These are phyloP conservation scores for Perccottus glenii DNA, from an alignment of 2,113 vertebrate genomes.

Conservation along the genomic window DNA sequence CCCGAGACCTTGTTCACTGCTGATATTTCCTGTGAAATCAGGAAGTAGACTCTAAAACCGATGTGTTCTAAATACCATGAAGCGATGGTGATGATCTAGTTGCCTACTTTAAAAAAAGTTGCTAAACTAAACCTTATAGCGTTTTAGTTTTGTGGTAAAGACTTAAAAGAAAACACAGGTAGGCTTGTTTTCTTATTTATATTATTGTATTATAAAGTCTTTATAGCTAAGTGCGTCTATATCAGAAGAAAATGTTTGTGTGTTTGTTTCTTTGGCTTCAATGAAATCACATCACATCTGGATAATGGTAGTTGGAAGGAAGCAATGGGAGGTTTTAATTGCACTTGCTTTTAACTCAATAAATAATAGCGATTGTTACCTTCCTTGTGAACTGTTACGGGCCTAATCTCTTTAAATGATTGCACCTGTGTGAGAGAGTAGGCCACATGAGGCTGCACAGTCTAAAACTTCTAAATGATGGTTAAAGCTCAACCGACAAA, in stretches of 20 bases:
- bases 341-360: neutral
- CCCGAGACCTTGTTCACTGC: neutral
- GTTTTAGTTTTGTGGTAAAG: too few relatives aligned
- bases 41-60: constrained; percentile 38
- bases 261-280: neutral
- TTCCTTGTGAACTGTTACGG: neutral
- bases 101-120: neutral
- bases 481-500: neutral
- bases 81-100: neutral
- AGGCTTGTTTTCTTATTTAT: neutral
- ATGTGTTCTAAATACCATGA: neutral
- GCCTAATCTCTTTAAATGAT: constrained; percentile 1
- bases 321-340: too few relatives aligned
- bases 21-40: constrained; percentile 42
- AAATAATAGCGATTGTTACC: constrained; percentile 1
- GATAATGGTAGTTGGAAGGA: too few relatives aligned
- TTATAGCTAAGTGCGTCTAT: too few relatives aligned
- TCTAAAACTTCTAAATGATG: neutral
- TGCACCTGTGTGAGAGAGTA: constrained; percentile 14
- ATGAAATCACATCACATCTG: too few relatives aligned
- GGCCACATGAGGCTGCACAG: constrained; percentile 2
- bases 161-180: too few relatives aligned
- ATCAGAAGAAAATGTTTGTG: neutral
- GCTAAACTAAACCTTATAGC: too few relatives aligned
- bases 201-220: too few relatives aligned